Base-by-base conservation (phyloP, 2,888 invertebrate species). In the Tridacna crocea region DNA sequence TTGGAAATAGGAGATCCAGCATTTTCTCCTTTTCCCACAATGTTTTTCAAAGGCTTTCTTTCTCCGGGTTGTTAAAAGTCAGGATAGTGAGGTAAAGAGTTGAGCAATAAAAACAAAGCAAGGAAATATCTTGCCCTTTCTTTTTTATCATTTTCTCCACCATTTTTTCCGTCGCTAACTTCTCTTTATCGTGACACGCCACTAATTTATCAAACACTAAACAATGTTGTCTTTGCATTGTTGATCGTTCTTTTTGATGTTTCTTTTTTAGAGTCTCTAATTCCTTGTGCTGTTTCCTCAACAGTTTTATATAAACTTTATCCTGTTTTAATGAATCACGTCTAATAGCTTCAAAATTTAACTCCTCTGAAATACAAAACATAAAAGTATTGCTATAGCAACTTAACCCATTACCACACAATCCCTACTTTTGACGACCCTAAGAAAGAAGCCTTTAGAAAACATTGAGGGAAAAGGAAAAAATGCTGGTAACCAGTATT, bases 231-330 rank as follows among this genome's bases (percentile, higher is more conserved):
- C 94, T 99, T 95, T 99, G 99, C 94, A 99, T 96, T 47, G 96
- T 95, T 92, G 97, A 95, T 93, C 98, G 97, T 95, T 99, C 99
- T 94, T 99, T 99, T 88, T 97, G 96, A 92, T 99, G 99, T 78
- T 97, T 97, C 94, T 99, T 99, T 93, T 97, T 97, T 95, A 99
- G 95, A 10, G 97, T 96, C 80, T 99, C 99, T 74, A 93, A 75
- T 65, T 99, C 99, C 93, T 99, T 99, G 94, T 98, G 97, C 93
- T 99, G 99, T 94, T 99, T 99, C 92, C 98, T 97, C 70, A 97
- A 96, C 55, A 98, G 96, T 95, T 99, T 99, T 72, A 91, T 88
- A 87, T 90, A 94, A 36, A 84, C 87, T 86, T 94, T 94, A 83
- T 93, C 93, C 60, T 88, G 88, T 79, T 92, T 92, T 68, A 94